Evolutionary conservation across 2,888 invertebrate genomes (phyloP).

Genomic region (Syritta pipiens): DNA sequence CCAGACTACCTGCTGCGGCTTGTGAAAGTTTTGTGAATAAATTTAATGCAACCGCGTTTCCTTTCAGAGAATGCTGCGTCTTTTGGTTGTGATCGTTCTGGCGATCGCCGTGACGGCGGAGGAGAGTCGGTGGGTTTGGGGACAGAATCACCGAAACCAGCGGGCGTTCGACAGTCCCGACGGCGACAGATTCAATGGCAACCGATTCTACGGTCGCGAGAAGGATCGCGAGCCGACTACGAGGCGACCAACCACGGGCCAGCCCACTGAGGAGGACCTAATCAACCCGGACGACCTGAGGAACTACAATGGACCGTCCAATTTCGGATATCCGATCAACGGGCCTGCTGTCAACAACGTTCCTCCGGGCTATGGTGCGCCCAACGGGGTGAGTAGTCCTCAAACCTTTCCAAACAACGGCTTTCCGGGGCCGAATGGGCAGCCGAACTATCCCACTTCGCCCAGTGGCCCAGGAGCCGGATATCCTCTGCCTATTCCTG

Average conservation of each 20-base stretch:
- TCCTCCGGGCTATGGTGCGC: constrained; percentile 71
- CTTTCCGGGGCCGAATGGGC: constrained; percentile 67
- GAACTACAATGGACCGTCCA: constrained; percentile 70
- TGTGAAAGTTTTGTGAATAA: constrained; percentile 18
- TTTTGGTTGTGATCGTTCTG: constrained; percentile 9
- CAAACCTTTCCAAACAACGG: constrained; percentile 46
- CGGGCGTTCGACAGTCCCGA: constrained; percentile 71
- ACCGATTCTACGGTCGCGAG: constrained; percentile 63
- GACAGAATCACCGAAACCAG: constrained; percentile 70
- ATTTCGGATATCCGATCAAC: constrained; percentile 45
- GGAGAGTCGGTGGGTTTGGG: constrained; percentile 77
- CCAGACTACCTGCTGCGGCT: neutral
- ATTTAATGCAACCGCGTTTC: neutral
- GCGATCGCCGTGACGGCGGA: constrained; percentile 56
- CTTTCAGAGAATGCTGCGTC: constrained; percentile 39
- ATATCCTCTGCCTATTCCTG: constrained; percentile 68
- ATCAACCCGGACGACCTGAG: constrained; percentile 77
- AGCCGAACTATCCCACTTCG: constrained; percentile 62
- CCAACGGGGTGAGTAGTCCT: constrained; percentile 41
- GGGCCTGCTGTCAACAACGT: constrained; percentile 80
- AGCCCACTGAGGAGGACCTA: constrained; percentile 76
- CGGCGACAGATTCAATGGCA: constrained; percentile 61
- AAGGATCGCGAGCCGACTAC: constrained; percentile 76
- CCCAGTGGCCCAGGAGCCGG: constrained; percentile 56
- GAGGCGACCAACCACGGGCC: constrained; percentile 73